Evolutionary conservation across 2,797 vertebrate species (phyloP), one percentile per base, ranked within the genome.

Genomic region (Chelidonichthys spinosus): DNA sequence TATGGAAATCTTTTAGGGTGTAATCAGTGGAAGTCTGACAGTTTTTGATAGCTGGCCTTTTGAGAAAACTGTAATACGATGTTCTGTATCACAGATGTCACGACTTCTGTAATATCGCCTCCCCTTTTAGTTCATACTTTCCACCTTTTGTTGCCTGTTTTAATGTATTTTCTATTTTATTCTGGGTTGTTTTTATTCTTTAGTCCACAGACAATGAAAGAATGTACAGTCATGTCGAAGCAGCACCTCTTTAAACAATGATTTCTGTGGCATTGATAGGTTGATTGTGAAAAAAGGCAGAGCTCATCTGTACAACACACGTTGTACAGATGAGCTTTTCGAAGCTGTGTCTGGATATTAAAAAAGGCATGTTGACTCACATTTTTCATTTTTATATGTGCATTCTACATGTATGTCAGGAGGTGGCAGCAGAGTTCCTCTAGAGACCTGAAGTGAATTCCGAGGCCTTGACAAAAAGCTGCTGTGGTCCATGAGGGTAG

Each of bases 361-460:
- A 88, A 85, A 78, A 18, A 59, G 0, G 14, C 49, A 58, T 0
- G 10, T 78, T 79, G 40, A 66, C 63, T 74, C 33, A 15, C 43
- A 3, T 37, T 56, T 11, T 36, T 58, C 0, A n/a, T 53, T 2
- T 25, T 74, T 0, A 0, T 39, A 4, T 37, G 11, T 78, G 56
- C 32, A 55, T 77, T 78, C 55, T 73, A 2, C 2, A 9, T 11
- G 85, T 80, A 72, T 37, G 52, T 47, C 92, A 92, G 78, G 4
- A 90, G 92, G 39, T 86, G 91, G 92, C 89, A 90, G 87, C 86
- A 89, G 42, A 78, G n/a, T 18, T 15, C 78, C 42, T 74, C 17
- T 9, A 59, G 14, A 43, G 40, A 9, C 15, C 5, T 68, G 4
- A 3, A 17, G 50, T 18, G 11, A 46, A 37, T 7, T 67, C 1